phyloP scores from a whole-genome alignment of 2,888 invertebrate species.

The Leptarthrus brevirostris region DNA sequence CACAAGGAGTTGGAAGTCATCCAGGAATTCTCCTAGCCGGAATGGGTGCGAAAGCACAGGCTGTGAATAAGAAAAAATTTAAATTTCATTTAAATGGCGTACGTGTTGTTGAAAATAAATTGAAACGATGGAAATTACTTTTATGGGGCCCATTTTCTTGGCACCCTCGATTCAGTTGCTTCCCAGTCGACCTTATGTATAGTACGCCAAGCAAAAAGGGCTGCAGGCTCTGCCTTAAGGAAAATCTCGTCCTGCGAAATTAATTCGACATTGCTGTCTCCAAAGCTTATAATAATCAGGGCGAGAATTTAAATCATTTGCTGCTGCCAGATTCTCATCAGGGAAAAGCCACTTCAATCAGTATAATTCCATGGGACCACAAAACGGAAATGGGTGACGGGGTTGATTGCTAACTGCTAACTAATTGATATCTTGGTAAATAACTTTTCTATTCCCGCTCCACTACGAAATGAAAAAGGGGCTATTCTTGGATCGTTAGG shows the following conservation, averaged over 20 bases:
- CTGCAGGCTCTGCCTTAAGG: background rate
- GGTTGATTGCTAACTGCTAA: constrained; percentile 19
- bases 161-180: background rate
- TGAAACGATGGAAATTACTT: constrained; percentile 43
- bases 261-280: constrained; percentile 16
- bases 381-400: background rate
- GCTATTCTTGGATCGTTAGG: background rate
- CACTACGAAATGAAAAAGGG: background rate
- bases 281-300: background rate
- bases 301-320: constrained; percentile 32
- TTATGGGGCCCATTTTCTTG: constrained; percentile 23
- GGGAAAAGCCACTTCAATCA: constrained; percentile 21
- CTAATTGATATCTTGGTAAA: constrained; percentile 23
- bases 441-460: background rate
- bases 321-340: constrained; percentile 11
- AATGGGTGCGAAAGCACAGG: background rate
- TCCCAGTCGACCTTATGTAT: background rate
- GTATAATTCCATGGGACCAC: background rate
- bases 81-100: constrained; percentile 38
- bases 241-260: constrained; percentile 21
- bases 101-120: constrained; percentile 45
- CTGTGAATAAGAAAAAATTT: constrained; percentile 11
- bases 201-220: background rate
- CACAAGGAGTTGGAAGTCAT: constrained; percentile 7
- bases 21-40: constrained; percentile 4